Evolutionary conservation across 2,113 vertebrate genomes (phyloP).

Genomic region (Salvator merianae): DNA sequence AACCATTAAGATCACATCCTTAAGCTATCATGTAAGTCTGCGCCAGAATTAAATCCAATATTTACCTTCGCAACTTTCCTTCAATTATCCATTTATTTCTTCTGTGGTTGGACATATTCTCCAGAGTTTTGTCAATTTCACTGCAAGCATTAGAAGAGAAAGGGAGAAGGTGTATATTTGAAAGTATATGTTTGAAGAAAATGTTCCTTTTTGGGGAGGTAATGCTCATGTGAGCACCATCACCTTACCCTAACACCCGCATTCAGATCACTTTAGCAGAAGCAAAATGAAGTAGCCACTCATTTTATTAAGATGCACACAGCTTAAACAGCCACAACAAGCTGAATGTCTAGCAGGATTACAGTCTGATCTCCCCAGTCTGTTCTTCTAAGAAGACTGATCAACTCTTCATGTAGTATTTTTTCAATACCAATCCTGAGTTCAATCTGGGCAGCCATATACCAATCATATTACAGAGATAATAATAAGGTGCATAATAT

Average conservation of each 20-base stretch:
- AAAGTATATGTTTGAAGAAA: not conserved
- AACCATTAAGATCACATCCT: not conserved
- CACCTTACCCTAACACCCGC: not conserved
- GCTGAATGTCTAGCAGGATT: not conserved
- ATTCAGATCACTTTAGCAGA: not conserved
- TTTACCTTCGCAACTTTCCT: constrained; percentile 91
- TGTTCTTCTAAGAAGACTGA: not conserved
- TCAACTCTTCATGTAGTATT: not conserved
- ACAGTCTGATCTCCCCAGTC: not conserved
- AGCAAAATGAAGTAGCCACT: not conserved
- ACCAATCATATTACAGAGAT: too few species aligned
- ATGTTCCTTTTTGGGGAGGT: not conserved
- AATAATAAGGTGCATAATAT: too few species aligned
- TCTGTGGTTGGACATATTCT: constrained; percentile 89
- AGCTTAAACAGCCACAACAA: not conserved
- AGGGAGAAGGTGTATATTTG: not conserved
- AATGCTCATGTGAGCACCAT: not conserved
- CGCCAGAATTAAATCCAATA: not conserved
- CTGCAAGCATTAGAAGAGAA: constrained; percentile 63
- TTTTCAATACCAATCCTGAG: not conserved
- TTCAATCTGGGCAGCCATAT: not conserved
- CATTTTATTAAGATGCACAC: not conserved
- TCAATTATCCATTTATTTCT: constrained; percentile 98
- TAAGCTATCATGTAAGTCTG: not conserved
- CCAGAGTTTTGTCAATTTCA: constrained; percentile 94